Evolutionary conservation across 2,888 invertebrate genomes (phyloP), one percentile per base, ranked within the genome.

Genomic region (Frankliniella fusca): DNA sequence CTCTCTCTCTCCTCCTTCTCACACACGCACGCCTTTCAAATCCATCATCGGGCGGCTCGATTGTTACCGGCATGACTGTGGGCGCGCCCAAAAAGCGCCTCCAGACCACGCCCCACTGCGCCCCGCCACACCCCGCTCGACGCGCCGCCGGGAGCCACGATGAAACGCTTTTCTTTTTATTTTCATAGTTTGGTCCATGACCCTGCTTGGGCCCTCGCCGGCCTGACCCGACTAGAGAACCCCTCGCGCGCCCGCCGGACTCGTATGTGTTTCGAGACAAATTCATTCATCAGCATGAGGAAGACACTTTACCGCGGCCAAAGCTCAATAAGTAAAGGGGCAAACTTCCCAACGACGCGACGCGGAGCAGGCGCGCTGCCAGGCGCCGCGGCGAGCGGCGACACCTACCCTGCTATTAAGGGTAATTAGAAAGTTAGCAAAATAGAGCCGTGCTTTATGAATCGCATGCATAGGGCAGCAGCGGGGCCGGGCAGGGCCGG

Each of bases 391-490:
- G 54, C 54, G 54, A 54, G 38, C 38, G 54, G 54, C 54, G 20
- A 54, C 54, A 15, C 15, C 54, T 20, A 54, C 54, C 54, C 54
- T 23, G n/a, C 23, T 9, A 27, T 76, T 76, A 76, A 8, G 11
- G 23, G 23, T 76, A 23, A 76, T 76, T 76, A 76, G 23, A 76
- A 76, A 76, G 23, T 76, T 76, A 23, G 70, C 70, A 10, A 70
- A 70, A 76, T 76, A 76, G 27, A 76, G 70, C 27, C 27, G 27
- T 76, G 70, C 27, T 76, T 76, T 76, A 76, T 76, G 70, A 27
- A 76, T 27, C 70, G 11, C 23, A 61, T 61, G n/a, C 61, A 61
- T 61, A 54, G 20, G 54, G 20, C 54, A 15, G 20, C 38, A 38
- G 38, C n/a, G n/a, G n/a, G n/a, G n/a, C n/a, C n/a, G 38, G 38